Evolutionary conservation across 2,888 invertebrate species (phyloP).

Genomic region (Fragum fragum): DNA sequence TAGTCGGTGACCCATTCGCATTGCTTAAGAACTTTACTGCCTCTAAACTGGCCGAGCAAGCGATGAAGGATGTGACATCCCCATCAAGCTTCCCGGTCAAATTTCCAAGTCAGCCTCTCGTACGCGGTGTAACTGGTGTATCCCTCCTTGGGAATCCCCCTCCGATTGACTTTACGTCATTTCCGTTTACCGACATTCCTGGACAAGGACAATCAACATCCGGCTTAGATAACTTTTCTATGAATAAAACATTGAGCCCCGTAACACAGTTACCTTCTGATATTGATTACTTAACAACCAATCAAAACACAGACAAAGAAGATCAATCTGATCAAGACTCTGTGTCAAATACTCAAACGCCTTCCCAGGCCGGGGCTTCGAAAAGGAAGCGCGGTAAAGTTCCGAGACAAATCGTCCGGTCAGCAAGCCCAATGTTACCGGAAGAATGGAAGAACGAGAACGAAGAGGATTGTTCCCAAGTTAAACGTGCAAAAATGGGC

Average conservation of each 20-base stretch:
- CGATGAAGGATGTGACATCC: background rate
- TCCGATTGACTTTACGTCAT: conserved; percentile 9
- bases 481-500: background rate
- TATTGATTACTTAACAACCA: background rate
- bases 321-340: background rate
- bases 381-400: conserved; percentile 58
- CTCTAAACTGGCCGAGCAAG: background rate
- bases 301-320: background rate
- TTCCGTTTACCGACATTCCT: background rate
- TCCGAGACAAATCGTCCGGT: conserved; percentile 42
- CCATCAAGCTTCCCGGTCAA: background rate
- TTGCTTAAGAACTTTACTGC: conserved; percentile 15
- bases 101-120: background rate
- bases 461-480: background rate
- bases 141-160: background rate
- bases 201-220: conserved; percentile 1
- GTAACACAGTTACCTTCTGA: too few species aligned
- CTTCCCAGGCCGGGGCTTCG: conserved; percentile 43
- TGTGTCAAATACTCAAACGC: background rate
- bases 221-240: background rate
- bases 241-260: background rate
- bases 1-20: conserved; percentile 16
- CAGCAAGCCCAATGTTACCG: conserved; percentile 1
- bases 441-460: conserved; percentile 13
- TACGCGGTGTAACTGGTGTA: background rate